A percentile compares a stretch with the other conserved stretches of the same genome.
Evolutionary conservation across 2,113 vertebrate genomes (phyloP).

Genomic region (Gobio gobio): DNA sequence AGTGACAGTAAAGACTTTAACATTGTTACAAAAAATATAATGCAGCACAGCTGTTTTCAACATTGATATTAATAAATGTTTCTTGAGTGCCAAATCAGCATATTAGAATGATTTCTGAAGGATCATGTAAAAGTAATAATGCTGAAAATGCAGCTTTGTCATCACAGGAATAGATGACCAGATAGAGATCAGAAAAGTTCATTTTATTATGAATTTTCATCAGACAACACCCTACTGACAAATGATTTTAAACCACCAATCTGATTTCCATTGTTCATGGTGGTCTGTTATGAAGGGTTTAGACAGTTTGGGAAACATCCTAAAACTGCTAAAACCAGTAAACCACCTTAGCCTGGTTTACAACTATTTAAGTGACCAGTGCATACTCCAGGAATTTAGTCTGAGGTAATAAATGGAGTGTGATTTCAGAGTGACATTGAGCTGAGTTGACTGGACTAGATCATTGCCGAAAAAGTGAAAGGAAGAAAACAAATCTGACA

Average conservation of each 20-base stretch:
- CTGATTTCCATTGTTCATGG: not conserved
- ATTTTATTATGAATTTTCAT: not conserved
- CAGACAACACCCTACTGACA: not conserved
- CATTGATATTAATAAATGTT: too few relatives aligned
- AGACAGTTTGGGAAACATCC: not conserved
- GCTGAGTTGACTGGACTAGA: not conserved
- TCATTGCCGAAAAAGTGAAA: not conserved
- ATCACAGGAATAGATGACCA: too few relatives aligned
- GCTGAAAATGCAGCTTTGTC: too few relatives aligned
- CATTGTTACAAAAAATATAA: too few relatives aligned
- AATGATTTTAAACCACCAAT: not conserved
- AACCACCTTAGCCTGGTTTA: not conserved
- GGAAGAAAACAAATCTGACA: conserved; percentile 33
- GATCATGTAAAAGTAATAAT: too few relatives aligned
- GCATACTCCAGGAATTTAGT: not conserved
- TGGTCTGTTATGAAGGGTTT: not conserved
- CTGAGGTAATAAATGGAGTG: not conserved
- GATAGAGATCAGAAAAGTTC: too few relatives aligned
- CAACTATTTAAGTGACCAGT: not conserved
- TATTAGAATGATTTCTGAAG: too few relatives aligned
- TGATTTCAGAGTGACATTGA: conserved; percentile 20
- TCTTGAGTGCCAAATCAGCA: not conserved
- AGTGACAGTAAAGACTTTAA: too few relatives aligned
- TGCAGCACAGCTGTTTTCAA: too few relatives aligned
- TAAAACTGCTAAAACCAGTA: not conserved